Base-by-base conservation (phyloP, 2,888 invertebrate species). In the Fissipunctia ypsillon region DNA sequence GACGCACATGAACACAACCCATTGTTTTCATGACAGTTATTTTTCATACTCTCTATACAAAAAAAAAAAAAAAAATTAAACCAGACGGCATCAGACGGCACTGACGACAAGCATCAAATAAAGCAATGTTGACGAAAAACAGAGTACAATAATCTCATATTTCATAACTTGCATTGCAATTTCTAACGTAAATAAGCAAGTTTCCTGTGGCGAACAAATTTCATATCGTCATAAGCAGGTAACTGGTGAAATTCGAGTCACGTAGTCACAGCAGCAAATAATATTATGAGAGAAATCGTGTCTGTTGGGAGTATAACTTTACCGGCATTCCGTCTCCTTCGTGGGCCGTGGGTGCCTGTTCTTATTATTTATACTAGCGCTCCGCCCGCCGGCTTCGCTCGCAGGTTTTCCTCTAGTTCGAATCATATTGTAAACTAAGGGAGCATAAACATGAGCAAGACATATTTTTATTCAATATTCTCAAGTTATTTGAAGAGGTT, bases 231-330 rank as follows among this genome's bases (percentile, higher is more conserved):
- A 90, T 91, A 90, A 92, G 91, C 90, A 91, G 93, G 92, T 92
- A 91, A 88, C 88, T 83, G 83, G 87, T 83, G 87, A 87, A 90
- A 93, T 93, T 94, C 93, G 65, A 90, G 91, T 90, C 93, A 94
- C 94, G 94, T 93, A 88, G 86, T 84, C 84, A 77, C 89, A 91
- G 90, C 88, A 92, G 92, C 93, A 94, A 94, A 94, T 94, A 94
- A 93, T 93, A 93, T 94, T 93, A 94, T 94, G 93, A 93, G 91
- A 90, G 91, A 91, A 92, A 91, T 91, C 91, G 91, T 91, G 93
- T 93, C 93, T 93, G 90, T 86, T 92, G 88, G 91, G 88, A 91
- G 88, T 90, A 91, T 91, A 93, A 92, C 90, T 92, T 92, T 90
- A 86, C 90, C 88, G 88, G 89, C 84, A 84, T 87, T 87, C 83